Conservation (phyloP, 2,797 vertebrate genomes). For the Syngnathus acus region DNA sequence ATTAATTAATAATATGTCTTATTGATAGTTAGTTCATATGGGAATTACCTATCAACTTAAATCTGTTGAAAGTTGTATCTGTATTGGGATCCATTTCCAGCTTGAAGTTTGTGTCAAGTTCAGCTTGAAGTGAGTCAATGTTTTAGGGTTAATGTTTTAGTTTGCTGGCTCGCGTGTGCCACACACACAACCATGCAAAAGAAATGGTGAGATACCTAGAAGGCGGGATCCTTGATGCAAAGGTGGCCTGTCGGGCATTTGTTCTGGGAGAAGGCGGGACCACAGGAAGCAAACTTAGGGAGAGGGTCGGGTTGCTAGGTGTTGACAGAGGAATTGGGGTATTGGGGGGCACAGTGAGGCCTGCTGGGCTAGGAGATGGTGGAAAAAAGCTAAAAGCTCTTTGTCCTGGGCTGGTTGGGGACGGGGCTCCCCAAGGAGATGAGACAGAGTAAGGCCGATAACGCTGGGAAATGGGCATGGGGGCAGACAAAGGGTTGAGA, state of each 20-base stretch:
- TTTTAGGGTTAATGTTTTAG: constrained; percentile 31
- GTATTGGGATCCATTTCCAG: background rate
- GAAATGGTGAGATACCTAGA: constrained; percentile 80
- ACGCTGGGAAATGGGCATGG: constrained; percentile 76
- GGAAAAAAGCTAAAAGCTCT: constrained; percentile 45
- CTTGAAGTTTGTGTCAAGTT: background rate
- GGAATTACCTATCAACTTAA: background rate
- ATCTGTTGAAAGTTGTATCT: background rate
- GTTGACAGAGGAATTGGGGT: constrained; percentile 53
- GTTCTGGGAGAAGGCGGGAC: constrained; percentile 72
- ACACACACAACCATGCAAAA: constrained; percentile 48
- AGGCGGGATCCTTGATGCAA: constrained; percentile 74
- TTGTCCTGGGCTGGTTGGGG: constrained; percentile 60
- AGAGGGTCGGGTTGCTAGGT: constrained; percentile 60
- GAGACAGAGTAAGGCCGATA: constrained; percentile 83
- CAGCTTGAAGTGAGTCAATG: background rate
- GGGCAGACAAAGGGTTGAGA: constrained; percentile 64
- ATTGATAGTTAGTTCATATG: too few relatives aligned
- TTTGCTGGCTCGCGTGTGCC: constrained; percentile 20
- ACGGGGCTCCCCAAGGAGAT: constrained; percentile 64
- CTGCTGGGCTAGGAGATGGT: constrained; percentile 47
- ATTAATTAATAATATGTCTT: background rate
- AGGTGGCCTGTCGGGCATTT: constrained; percentile 67
- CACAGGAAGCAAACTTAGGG: constrained; percentile 58
- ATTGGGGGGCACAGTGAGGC: constrained; percentile 53